phyloP scores from a whole-genome alignment of 2,797 vertebrate genomes.

The Sarcophilus harrisii region DNA sequence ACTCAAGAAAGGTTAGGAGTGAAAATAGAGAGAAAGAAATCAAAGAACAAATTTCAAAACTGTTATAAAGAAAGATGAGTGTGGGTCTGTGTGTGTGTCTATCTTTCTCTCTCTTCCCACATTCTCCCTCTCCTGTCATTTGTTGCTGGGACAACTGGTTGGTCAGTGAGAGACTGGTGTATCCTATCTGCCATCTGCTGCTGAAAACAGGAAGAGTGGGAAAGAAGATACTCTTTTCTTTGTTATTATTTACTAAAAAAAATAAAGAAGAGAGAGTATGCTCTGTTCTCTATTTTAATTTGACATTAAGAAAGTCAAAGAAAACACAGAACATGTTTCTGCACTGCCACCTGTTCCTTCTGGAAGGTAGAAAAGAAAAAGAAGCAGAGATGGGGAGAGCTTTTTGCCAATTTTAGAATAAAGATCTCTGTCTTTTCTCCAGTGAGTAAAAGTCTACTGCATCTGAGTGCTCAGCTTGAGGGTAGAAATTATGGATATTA shows the following conservation, averaged over 20 bases:
- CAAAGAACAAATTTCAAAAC: not conserved
- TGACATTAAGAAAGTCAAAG: not conserved
- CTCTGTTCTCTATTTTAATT: not conserved
- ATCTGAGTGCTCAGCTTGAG: not conserved
- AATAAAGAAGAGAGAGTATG: not conserved
- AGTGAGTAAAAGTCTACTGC: not conserved
- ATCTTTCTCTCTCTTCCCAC: not conserved
- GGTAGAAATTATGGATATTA: not conserved
- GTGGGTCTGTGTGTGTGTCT: not conserved
- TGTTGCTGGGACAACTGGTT: not conserved
- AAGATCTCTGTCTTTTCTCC: not conserved
- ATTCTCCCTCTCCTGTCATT: not conserved
- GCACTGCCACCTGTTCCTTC: not conserved
- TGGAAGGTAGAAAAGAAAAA: not conserved
- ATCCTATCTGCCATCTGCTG: not conserved
- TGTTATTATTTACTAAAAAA: not conserved
- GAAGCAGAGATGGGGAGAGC: not conserved
- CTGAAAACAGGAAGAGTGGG: not conserved
- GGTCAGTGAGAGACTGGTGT: not conserved
- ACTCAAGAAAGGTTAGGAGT: not conserved
- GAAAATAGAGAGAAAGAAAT: not conserved
- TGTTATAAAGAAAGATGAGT: not conserved
- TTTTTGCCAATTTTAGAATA: not conserved
- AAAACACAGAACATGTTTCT: not conserved
- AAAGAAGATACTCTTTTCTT: not conserved